Evolutionary conservation across 2,113 vertebrate species (phyloP).

Genomic region (Apistogramma diplotaenia): DNA sequence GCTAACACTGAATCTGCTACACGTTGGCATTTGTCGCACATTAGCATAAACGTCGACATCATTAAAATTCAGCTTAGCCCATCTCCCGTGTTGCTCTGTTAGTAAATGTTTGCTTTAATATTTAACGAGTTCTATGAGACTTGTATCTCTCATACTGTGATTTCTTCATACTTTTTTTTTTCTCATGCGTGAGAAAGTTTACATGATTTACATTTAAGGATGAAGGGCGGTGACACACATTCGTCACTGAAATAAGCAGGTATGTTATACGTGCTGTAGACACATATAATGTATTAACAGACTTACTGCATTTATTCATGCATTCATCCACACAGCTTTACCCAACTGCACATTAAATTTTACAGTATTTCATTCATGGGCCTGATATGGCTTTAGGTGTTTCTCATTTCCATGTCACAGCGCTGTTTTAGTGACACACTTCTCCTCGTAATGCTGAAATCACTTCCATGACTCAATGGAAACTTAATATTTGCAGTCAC

Average conservation of each 20-base stretch:
- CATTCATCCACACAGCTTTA: background rate
- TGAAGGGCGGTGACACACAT: background rate
- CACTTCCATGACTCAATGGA: background rate
- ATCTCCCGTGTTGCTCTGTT: background rate
- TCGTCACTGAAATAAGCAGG: background rate
- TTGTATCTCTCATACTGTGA: too few species aligned
- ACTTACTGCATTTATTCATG: constrained; percentile 30
- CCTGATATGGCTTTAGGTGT: background rate
- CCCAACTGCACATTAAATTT: background rate
- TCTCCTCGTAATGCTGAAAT: background rate
- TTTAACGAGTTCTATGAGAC: background rate
- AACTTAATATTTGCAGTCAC: background rate
- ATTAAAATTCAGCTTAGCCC: background rate
- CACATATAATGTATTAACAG: background rate
- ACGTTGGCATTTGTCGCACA: background rate
- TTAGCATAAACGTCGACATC: background rate
- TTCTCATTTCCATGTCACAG: background rate
- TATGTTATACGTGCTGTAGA: background rate
- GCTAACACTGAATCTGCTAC: background rate
- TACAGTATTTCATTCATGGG: background rate
- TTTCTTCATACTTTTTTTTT: background rate
- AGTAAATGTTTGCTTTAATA: background rate
- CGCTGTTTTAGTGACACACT: constrained; percentile 8
- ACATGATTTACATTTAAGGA: background rate
- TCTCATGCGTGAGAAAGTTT: background rate